Percentiles rank a stretch among this genome's conserved stretches.
Evolutionary conservation across 1,140 invertebrate species (phyloP).

Genomic region (Bombus breviceps): DNA sequence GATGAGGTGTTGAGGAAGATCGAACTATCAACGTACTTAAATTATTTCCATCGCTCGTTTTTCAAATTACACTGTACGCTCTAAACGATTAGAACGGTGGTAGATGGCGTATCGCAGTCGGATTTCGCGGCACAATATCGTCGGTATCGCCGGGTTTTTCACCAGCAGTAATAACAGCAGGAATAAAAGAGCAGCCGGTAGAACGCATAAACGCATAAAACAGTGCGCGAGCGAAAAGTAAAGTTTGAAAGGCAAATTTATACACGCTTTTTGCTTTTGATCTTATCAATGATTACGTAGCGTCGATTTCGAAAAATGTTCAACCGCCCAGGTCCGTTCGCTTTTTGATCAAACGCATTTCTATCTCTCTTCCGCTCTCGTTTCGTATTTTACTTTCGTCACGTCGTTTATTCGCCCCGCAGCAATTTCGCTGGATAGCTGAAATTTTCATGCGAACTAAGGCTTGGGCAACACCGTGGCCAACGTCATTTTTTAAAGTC

Average conservation of each 20-base stretch:
- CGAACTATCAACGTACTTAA: too few relatives aligned
- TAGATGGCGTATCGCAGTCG: background rate
- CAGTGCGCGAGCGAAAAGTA: constrained; percentile 24
- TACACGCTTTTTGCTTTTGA: constrained; percentile 40
- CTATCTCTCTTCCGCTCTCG: background rate
- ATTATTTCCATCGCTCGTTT: too few relatives aligned
- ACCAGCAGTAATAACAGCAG: constrained; percentile 20
- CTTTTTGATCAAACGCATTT: constrained; percentile 10
- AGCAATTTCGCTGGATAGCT: background rate
- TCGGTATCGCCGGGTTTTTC: background rate
- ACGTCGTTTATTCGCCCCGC: background rate
- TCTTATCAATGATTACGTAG: constrained; percentile 41
- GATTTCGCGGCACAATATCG: constrained; percentile 11
- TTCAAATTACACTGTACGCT: background rate
- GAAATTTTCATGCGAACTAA: constrained; percentile 20
- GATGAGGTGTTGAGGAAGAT: fast-evolving
- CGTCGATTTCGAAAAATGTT: constrained; percentile 41
- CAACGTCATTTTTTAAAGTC: background rate
- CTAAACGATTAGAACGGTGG: background rate
- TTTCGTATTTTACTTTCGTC: constrained; percentile 9
- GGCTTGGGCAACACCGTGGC: background rate
- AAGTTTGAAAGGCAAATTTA: constrained; percentile 50
- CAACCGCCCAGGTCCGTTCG: background rate
- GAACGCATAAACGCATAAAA: constrained; percentile 36
- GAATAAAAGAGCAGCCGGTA: constrained; percentile 26